Conservation (phyloP, 1,140 invertebrate species). For the Hermatobates lingyangjiaoensis region DNA sequence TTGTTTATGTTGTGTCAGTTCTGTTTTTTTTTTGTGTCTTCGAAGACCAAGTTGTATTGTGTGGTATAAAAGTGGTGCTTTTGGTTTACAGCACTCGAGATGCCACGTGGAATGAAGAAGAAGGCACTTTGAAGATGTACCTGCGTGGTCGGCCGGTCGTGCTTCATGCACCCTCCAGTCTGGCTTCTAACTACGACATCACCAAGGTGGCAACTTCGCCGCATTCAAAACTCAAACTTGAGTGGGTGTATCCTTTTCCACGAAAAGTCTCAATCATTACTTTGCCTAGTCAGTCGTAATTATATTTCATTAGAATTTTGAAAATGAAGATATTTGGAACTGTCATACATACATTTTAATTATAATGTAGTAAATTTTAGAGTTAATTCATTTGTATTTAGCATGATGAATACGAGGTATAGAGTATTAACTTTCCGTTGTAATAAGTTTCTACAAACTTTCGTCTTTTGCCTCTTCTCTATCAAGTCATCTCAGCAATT, state of each 20-base stretch:
- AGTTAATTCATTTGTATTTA: too few species aligned
- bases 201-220: constrained; percentile 63
- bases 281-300: not conserved
- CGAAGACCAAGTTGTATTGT: too few species aligned
- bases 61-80: too few species aligned
- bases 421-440: too few species aligned
- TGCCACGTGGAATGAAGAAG: constrained; percentile 56
- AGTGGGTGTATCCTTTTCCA: constrained; percentile 61
- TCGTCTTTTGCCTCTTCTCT: too few species aligned
- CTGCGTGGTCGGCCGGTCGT: constrained; percentile 63
- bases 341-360: not conserved
- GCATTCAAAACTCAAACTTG: constrained; percentile 59
- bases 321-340: not conserved
- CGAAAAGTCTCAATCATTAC: not conserved
- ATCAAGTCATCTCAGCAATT: too few species aligned
- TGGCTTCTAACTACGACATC: constrained; percentile 45
- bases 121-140: constrained; percentile 60
- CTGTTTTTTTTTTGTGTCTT: too few species aligned
- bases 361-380: too few species aligned
- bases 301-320: not conserved
- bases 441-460: too few species aligned
- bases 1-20: too few species aligned
- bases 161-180: constrained; percentile 49
- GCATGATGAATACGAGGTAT: too few species aligned
- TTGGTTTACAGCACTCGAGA: constrained; percentile 38